These are phyloP conservation scores for Tympanoctomys barrerae DNA, from an alignment of 2,797 vertebrate species.

Conservation along the genomic window DNA sequence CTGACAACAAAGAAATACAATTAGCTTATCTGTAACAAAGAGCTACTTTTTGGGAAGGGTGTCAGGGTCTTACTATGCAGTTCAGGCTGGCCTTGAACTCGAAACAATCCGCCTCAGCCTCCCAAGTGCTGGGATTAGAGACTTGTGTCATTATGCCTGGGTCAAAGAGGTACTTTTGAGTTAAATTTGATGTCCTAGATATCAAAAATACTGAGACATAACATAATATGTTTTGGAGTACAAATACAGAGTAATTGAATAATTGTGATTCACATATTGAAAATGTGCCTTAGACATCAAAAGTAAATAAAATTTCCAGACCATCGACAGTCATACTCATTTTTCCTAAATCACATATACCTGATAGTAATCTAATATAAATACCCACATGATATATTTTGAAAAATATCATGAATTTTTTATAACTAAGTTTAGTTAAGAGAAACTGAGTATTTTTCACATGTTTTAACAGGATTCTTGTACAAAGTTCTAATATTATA, in stretches of 20 bases:
- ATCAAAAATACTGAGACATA: conserved; percentile 42
- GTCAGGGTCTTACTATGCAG: too few species aligned
- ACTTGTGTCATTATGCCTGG: too few species aligned
- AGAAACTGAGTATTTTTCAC: conserved; percentile 43
- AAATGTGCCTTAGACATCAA: conserved; percentile 57
- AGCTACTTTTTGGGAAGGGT: background rate
- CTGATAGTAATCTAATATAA: conserved; percentile 25
- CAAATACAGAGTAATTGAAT: conserved; percentile 21
- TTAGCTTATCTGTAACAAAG: background rate
- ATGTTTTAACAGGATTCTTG: conserved; percentile 5
- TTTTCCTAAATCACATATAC: background rate
- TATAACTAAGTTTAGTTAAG: conserved; percentile 16
- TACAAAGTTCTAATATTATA: background rate
- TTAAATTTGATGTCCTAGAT: conserved; percentile 22
- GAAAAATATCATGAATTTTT: conserved; percentile 61
- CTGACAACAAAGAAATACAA: background rate
- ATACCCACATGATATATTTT: conserved; percentile 40
- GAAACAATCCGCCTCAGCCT: too few species aligned
- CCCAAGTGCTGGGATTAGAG: too few species aligned
- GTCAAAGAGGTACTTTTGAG: background rate
- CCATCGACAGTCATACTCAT: background rate
- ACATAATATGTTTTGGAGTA: background rate
- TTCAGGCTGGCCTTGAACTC: too few species aligned
- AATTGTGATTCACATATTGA: background rate
- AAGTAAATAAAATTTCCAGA: conserved; percentile 43